Base-by-base conservation (phyloP, 2,888 invertebrate genomes). In the Pterostichus niger region DNA sequence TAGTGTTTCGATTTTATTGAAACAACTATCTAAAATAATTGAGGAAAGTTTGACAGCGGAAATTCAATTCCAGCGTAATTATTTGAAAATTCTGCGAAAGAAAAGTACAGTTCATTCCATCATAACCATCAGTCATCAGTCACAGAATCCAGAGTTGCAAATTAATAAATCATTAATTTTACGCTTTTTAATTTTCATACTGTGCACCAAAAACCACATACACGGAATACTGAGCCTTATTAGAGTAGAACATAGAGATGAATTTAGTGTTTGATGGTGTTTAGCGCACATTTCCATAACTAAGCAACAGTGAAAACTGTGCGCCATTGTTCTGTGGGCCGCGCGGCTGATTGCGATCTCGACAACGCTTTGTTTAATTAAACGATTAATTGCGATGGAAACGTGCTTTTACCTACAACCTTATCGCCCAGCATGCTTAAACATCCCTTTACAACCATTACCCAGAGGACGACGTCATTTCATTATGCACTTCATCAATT, bases 291-390 rank as follows among this genome's bases (percentile, higher is more conserved):
- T 88, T 88, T 88, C 86, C 88, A 88, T 88, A 88, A 87, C 88
- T 88, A 88, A 88, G 88, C 87, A 88, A 88, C 87, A 88, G 88
- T 88, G 88, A 88, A 88, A 88, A 88, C 88, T 88, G 87, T 87
- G 87, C 59, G 75, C 77, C 88, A 88, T 88, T 88, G 88, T 88
- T 88, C 86, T 86, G 84, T 73, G 82, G 40, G 33, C 15, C 59
- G 40, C 33, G 61, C 52, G 11, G 52, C 79, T 82, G 88, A 88
- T 88, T 87, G 86, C 84, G 85, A 88, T 88, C 88, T 87, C 54
- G 61, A 86, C 86, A 86, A 86, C 85, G 84, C 84, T 85, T 86
- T 87, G 88, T 86, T 86, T 88, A 88, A 88, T 88, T 88, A 88
- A 88, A 87, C 87, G 86, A 86, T 87, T 88, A 88, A 88, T 87